Base-by-base conservation (phyloP, 2,888 invertebrate genomes). In the Drosophila atripex region DNA sequence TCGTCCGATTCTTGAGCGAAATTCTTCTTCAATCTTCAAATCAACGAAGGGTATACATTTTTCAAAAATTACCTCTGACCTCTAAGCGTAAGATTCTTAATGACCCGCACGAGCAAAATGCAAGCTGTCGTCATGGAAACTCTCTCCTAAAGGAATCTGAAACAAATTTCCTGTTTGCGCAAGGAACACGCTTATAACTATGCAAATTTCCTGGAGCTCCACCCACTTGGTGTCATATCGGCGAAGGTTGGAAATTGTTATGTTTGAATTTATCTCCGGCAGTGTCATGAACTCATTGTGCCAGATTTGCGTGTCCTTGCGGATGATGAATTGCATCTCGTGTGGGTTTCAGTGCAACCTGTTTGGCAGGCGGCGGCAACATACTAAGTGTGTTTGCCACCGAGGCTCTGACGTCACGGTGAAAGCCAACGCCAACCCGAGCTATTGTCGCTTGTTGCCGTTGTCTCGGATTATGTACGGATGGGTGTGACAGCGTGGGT, bases 261-360 rank as follows among this genome's bases (percentile, higher is more conserved):
- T 45, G 35, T 32, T 35, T 7, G 9, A 66, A 53, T 66, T 16
- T 30, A 64, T 56, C 41, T 30, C 14, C 47, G 39, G 41, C 38
- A 39, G 57, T 70, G 70, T 65, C 70, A 49, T 25, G 56, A 65
- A 53, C 69, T 57, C 69, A 49, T 65, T 65, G 65, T 65, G 66
- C 68, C 63, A 64, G 64, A 64, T 64, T 64, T 54, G 23, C 43
- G 68, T 68, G 64, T 64, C 64, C 64, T 64, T 64, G 64, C 23
- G 11, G 43, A 64, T 38, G 64, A 64, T 66, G 70, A 66, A 69
- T 66, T 49, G 43, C 35, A n/a, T 49, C 41, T 45, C 55, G 49
- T 45, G 18, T 32, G 28, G n/a, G 35, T 51, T 18, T 41, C 38
- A 14, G 46, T 58, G 59, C 68, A 47, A 45, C 68, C 46, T 41